Percentiles rank a stretch among this genome's conserved stretches.
These are phyloP conservation scores for Spongilla lacustris DNA, from an alignment of 37 sponge, comb jelly and placozoan genomes.

Conservation along the genomic window DNA sequence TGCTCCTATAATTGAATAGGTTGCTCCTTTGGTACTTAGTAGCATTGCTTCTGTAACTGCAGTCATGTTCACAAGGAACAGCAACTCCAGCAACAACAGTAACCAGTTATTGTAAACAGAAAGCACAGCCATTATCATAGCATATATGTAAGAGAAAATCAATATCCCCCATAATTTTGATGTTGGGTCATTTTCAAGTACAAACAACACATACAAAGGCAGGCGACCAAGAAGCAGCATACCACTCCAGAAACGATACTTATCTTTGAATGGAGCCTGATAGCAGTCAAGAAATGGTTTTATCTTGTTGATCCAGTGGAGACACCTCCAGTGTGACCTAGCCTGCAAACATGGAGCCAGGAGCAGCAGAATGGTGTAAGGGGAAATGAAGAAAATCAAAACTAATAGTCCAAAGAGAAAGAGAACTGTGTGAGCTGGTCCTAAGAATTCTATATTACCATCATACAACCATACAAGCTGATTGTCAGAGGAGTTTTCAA, in stretches of 20 bases:
- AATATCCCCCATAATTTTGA: no score
- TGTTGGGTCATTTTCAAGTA: background rate
- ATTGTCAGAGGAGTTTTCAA: no score
- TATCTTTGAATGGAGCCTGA: constrained; percentile 11
- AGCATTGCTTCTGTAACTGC: background rate
- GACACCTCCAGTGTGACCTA: background rate
- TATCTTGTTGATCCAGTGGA: background rate
- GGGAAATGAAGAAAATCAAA: background rate
- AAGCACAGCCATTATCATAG: no score
- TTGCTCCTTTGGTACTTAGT: background rate
- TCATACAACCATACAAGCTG: background rate
- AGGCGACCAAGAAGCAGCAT: background rate
- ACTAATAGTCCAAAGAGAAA: background rate
- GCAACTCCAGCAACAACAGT: background rate
- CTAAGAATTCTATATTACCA: background rate
- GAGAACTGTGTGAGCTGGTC: background rate
- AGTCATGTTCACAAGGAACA: background rate
- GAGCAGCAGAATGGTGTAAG: background rate
- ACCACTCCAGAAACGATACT: constrained; percentile 12
- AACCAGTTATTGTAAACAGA: no score
- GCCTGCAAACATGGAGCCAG: constrained; percentile 6
- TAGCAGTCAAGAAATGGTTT: constrained; percentile 3
- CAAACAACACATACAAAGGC: background rate
- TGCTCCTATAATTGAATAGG: no score
- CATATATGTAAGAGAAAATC: no score